Evolutionary conservation across 2,797 vertebrate genomes (phyloP).

Genomic region (Coccyzus lansbergi): DNA sequence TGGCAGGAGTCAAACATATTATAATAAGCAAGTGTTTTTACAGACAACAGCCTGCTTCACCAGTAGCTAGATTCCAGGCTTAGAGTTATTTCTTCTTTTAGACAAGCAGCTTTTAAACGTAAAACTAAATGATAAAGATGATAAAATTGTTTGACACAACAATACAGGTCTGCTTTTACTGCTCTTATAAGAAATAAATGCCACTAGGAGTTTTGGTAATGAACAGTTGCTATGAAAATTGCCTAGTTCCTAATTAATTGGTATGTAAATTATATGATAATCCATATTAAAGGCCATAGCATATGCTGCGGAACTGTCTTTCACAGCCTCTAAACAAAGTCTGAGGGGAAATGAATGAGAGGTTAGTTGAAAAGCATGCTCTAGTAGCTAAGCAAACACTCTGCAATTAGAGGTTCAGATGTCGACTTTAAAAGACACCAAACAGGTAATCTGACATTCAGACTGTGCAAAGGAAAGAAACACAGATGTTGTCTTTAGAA

Average conservation of each 20-base stretch:
- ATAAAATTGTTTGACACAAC: neutral
- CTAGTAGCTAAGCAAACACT: neutral
- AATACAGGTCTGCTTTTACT: neutral
- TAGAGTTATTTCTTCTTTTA: neutral
- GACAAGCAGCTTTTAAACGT: neutral
- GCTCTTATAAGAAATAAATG: neutral
- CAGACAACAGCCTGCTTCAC: neutral
- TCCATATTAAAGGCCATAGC: neutral
- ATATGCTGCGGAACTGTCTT: neutral
- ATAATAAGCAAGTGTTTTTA: neutral
- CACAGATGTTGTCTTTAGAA: neutral
- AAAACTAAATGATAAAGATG: neutral
- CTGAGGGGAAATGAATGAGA: slow-evolving; percentile 20
- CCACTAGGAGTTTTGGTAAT: neutral
- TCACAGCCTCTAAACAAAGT: neutral
- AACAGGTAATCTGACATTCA: neutral
- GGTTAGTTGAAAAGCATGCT: neutral
- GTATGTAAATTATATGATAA: neutral
- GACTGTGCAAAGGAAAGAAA: neutral
- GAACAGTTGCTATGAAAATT: neutral
- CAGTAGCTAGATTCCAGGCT: neutral
- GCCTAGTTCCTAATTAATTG: slow-evolving; percentile 18
- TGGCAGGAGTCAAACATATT: neutral
- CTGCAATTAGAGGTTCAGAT: neutral
- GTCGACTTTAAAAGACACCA: neutral